phyloP scores from a whole-genome alignment of 2,113 vertebrate species.

The Litocranius walleri region DNA sequence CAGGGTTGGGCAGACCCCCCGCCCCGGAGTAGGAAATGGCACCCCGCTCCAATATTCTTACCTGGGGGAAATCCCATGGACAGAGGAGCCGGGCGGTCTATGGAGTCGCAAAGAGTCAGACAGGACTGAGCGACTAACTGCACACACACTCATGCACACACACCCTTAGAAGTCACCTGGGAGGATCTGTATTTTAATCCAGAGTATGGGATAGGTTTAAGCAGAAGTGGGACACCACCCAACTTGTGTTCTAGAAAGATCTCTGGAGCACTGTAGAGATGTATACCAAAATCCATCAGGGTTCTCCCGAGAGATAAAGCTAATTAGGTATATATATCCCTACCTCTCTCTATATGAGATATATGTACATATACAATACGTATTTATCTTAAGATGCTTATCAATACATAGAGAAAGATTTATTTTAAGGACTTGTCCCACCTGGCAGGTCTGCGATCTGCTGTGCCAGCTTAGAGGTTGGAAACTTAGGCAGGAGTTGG shows the following conservation, averaged over 20 bases:
- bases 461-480: background rate
- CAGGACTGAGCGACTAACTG: background rate
- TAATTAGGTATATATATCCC: background rate
- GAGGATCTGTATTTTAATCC: background rate
- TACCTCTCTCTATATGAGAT: background rate
- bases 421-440: background rate
- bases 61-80: background rate
- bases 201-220: background rate
- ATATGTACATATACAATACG: background rate
- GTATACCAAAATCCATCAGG: background rate
- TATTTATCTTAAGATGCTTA: background rate
- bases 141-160: background rate
- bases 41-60: accelerated
- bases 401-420: background rate
- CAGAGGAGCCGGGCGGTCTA: background rate
- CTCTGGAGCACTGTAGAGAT: background rate
- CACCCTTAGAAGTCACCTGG: background rate
- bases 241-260: background rate
- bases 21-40: background rate
- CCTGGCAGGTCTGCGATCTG: background rate
- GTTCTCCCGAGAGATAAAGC: background rate
- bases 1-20: background rate
- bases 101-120: background rate
- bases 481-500: background rate
- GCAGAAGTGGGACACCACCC: background rate